Percentiles rank a stretch among this genome's conserved stretches.
Evolutionary conservation across 2,888 invertebrate genomes (phyloP).

Genomic region (Hypselothyrea guttata): DNA sequence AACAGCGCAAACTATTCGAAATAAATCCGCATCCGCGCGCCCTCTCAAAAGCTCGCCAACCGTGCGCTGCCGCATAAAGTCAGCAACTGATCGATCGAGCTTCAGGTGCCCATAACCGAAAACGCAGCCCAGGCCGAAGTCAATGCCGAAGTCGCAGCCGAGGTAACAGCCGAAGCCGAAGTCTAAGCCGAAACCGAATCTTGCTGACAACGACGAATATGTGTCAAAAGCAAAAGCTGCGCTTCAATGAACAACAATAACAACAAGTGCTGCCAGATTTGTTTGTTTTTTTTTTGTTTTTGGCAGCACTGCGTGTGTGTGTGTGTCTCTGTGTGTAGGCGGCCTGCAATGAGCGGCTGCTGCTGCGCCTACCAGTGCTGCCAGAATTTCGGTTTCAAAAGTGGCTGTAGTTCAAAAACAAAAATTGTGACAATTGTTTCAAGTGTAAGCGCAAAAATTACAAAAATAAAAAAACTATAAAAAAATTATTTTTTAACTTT

Average conservation of each 20-base stretch:
- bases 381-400: no score
- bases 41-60: slow-evolving; percentile 40
- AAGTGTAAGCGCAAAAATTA: no score
- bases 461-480: no score
- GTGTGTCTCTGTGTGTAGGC: slow-evolving; percentile 30
- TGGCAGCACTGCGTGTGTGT: slow-evolving; percentile 8
- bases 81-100: slow-evolving; percentile 70
- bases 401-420: no score
- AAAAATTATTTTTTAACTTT: no score
- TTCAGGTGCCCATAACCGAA: slow-evolving; percentile 17
- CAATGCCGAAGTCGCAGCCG: slow-evolving; percentile 4
- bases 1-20: slow-evolving; percentile 4
- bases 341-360: slow-evolving; percentile 23
- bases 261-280: slow-evolving; percentile 39
- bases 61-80: slow-evolving; percentile 65
- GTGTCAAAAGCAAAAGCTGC: slow-evolving; percentile 73
- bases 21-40: slow-evolving; percentile 37
- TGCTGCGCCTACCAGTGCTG: slow-evolving; percentile 18
- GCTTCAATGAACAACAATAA: slow-evolving; percentile 40
- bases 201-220: slow-evolving; percentile 53
- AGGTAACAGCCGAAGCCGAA: slow-evolving; percentile 16
- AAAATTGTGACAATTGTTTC: no score
- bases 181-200: no score
- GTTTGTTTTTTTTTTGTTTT: no score
- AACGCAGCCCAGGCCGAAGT: slow-evolving; percentile 19